Evolutionary conservation across 2,797 vertebrate species (phyloP), one percentile per base, ranked within the genome.

Genomic region (Mormyrus proboscirostris): DNA sequence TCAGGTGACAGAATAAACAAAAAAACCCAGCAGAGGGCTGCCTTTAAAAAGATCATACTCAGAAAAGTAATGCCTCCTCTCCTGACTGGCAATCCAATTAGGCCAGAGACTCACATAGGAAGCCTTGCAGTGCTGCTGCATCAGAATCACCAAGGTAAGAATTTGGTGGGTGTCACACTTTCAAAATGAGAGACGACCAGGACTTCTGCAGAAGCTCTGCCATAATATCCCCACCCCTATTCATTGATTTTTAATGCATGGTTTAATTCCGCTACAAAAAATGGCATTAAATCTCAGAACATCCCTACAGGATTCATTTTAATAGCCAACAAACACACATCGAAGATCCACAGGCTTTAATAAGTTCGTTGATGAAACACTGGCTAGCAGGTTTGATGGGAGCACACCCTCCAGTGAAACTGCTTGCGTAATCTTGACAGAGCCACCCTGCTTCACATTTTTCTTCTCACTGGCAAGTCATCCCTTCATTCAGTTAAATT

Each of bases 281-380:
- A 92, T 90, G 88, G 88, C 89, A 90, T 92, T 88, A 90, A 88
- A 91, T 86, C 89, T 86, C 90, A 53, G 90, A 92, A 91, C 90
- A 91, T 89, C 88, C 91, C 90, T 91, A 47, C 69, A 90, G 91
- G 91, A 90, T 91, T 1, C 0, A 83, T 91, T 93, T 93, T 86
- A 8, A 87, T 65, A 73, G 83, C 3, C 38, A 41, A 62, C 57
- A 62, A 25, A 65, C 51, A 85, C 89, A 91, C 91, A 93, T 90
- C 88, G 91, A 90, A 90, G 91, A 91, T 91, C 92, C 92, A 92
- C 90, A 88, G 88, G 91, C 90, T 91, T 90, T 92, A 92, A 93
- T 93, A 92, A 93, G 92, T 12, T 65, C 29, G 4, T 10, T 51
- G 62, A 88, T 88, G 47, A 73, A 49, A 38, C 69, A 33, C 65